Percentiles rank a stretch among this genome's conserved stretches.
Conservation (phyloP, 2,797 vertebrate genomes). For the Poeciliopsis presidionis region DNA sequence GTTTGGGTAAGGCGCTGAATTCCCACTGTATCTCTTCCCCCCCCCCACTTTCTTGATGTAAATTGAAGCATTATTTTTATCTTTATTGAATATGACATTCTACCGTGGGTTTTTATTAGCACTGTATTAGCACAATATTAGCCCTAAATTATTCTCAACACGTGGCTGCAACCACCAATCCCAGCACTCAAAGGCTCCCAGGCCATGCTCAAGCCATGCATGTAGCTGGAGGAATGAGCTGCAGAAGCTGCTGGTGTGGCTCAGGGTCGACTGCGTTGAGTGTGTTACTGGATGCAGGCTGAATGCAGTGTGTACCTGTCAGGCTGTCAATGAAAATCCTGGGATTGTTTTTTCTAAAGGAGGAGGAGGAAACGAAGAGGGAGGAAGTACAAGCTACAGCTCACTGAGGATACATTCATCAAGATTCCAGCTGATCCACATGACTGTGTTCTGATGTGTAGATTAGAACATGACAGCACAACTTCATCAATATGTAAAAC, state of each 20-base stretch:
- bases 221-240: neutral
- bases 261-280: neutral
- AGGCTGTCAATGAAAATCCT: conserved; percentile 1
- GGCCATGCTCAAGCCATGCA: neutral
- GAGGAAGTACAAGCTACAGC: neutral
- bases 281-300: neutral
- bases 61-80: conserved; percentile 96
- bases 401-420: neutral
- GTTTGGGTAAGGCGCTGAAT: too few species aligned
- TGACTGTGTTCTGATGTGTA: neutral
- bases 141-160: neutral
- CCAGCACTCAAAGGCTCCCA: neutral
- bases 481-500: neutral
- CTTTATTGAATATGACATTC: conserved; percentile 91
- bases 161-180: neutral
- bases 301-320: neutral
- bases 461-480: neutral
- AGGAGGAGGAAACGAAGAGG: neutral
- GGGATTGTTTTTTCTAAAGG: neutral
- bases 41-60: conserved; percentile 90
- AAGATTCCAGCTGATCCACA: neutral
- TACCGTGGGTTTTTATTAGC: conserved; percentile 84
- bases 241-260: neutral
- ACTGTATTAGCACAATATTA: neutral
- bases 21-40: conserved; percentile 15